phyloP scores from a whole-genome alignment of 2,797 vertebrate genomes.

The Amphiprion clarkii region DNA sequence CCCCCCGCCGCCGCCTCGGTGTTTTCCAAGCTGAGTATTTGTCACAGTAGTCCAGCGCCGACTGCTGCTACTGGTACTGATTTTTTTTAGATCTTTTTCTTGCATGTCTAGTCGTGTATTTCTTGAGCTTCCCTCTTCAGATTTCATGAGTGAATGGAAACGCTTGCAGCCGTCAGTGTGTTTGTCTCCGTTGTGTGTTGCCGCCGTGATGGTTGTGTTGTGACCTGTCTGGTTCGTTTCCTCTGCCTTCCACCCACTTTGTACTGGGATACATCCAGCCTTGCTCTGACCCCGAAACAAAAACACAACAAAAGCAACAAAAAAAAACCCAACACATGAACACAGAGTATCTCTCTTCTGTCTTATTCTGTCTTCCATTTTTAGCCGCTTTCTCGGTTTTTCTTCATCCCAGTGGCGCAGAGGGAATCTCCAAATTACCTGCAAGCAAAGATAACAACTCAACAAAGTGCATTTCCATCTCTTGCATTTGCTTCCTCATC shows the following conservation, averaged over 20 bases:
- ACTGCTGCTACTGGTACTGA: neutral
- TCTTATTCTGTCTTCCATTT: constrained; percentile 15
- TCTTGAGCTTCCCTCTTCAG: neutral
- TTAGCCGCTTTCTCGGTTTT: constrained; percentile 23
- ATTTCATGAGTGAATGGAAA: constrained; percentile 10
- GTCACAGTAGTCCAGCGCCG: neutral
- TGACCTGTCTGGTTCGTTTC: constrained; percentile 32
- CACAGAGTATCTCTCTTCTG: neutral
- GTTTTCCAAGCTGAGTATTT: constrained; percentile 1
- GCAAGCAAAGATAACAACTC: constrained; percentile 22
- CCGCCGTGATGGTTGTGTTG: neutral
- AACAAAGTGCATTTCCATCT: constrained; percentile 20
- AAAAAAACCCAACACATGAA: neutral
- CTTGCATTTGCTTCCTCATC: neutral
- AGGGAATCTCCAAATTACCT: constrained; percentile 24
- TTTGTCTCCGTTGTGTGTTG: constrained; percentile 8
- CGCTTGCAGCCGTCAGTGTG: constrained; percentile 11
- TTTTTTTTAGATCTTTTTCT: neutral
- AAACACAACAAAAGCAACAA: neutral
- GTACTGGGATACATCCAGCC: constrained; percentile 5
- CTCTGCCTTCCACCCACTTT: constrained; percentile 17
- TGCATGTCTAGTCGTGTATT: neutral
- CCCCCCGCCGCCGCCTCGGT: neutral
- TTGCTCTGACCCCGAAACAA: neutral
- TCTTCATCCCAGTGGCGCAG: constrained; percentile 5